Percentiles rank a stretch among this genome's conserved stretches.
Evolutionary conservation across 1,140 invertebrate species (phyloP).

Genomic region (Drosophila pruinosa): DNA sequence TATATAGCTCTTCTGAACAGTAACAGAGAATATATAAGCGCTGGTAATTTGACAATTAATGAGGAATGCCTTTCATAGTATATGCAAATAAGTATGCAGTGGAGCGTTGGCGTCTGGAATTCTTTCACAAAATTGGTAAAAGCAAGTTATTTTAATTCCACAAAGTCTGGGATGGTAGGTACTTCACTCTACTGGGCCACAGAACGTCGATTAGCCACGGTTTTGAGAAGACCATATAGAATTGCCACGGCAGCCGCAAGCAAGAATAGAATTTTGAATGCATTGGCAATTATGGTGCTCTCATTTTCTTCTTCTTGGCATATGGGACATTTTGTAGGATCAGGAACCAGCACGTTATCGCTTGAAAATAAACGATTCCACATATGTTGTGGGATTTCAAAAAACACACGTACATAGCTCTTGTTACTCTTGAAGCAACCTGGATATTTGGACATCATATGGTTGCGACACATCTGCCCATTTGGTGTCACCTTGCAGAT

Average conservation of each 20-base stretch:
- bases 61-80: not conserved
- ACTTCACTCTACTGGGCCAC: not conserved
- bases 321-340: not conserved
- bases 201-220: not conserved
- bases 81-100: not conserved
- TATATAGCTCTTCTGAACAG: not conserved
- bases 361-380: not conserved
- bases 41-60: slow-evolving; percentile 3
- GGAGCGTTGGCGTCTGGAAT: not conserved
- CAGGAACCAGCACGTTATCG: not conserved
- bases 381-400: not conserved
- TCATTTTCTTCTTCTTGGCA: not conserved
- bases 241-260: slow-evolving; percentile 18
- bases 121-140: not conserved
- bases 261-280: slow-evolving; percentile 9
- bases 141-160: not conserved
- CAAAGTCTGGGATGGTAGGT: not conserved
- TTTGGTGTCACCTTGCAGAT: slow-evolving; percentile 16
- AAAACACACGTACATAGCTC: not conserved
- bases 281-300: not conserved
- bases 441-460: slow-evolving; percentile 14
- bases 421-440: not conserved
- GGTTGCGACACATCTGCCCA: not conserved
- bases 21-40: not conserved
- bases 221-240: slow-evolving; percentile 23